Conservation (phyloP, 2,113 vertebrate genomes). For the Crotalus viridis region DNA sequence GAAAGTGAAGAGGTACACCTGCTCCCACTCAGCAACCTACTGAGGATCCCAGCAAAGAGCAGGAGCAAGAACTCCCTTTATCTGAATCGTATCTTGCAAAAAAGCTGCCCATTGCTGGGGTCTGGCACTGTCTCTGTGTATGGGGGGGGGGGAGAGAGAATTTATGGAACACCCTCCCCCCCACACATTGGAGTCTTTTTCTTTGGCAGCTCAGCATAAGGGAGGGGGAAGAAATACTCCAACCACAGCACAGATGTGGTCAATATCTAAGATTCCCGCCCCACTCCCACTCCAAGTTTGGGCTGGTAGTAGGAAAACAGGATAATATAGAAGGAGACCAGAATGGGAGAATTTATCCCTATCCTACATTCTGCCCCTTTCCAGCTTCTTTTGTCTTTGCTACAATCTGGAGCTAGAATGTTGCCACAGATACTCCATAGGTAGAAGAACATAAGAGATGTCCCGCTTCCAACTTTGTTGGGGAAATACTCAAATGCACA, state of each 20-base stretch:
- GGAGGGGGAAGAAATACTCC: slow-evolving; percentile 41
- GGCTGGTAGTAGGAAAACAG: neutral
- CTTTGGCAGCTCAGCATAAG: slow-evolving; percentile 69
- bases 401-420: neutral
- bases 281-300: neutral
- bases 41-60: slow-evolving; percentile 19
- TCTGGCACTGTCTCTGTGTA: neutral
- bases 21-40: slow-evolving; percentile 34
- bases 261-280: neutral
- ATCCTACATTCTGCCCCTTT: neutral
- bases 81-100: slow-evolving; percentile 5
- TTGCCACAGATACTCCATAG: neutral
- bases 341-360: neutral
- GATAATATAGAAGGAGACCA: neutral
- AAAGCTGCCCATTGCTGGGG: neutral
- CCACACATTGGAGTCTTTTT: slow-evolving; percentile 43
- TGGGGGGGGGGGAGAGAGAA: slow-evolving; percentile 14
- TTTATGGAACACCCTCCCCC: neutral
- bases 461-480: neutral
- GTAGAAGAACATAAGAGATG: neutral
- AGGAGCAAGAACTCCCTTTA: neutral
- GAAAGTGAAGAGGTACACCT: slow-evolving; percentile 25
- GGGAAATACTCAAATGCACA: neutral
- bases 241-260: slow-evolving; percentile 22
- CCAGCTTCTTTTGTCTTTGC: neutral